Percentiles rank a stretch among this genome's conserved stretches.
Conservation (phyloP, 2,113 vertebrate species). For the Anhinga rufa region DNA sequence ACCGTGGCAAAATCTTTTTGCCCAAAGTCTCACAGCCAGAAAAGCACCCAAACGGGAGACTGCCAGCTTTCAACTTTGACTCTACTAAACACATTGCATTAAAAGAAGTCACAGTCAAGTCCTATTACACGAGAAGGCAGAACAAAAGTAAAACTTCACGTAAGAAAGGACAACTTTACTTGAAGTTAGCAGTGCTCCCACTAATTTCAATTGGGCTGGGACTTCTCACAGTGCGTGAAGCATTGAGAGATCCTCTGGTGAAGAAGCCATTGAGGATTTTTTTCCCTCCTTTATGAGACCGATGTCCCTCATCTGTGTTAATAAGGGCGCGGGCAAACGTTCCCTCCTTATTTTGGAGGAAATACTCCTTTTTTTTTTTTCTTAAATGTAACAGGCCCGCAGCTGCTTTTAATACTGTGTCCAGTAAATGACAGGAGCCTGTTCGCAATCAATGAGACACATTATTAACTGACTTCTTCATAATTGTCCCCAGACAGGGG, state of each 20-base stretch:
- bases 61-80: not conserved
- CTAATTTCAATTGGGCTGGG: not conserved
- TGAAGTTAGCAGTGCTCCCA: not conserved
- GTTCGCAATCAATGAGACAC: not conserved
- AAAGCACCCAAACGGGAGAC: not conserved
- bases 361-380: not conserved
- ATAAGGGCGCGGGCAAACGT: fast-evolving
- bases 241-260: not conserved
- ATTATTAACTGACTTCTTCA: not conserved
- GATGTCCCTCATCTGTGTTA: not conserved
- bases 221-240: not conserved
- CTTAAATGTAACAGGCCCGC: not conserved
- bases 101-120: not conserved
- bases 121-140: not conserved
- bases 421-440: not conserved
- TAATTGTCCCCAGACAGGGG: not conserved
- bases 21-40: not conserved
- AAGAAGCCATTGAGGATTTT: not conserved
- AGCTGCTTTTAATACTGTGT: not conserved
- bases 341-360: not conserved
- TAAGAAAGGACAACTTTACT: not conserved
- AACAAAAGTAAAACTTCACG: not conserved
- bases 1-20: not conserved
- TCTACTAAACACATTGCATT: not conserved
- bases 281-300: not conserved